Evolutionary conservation across 2,113 vertebrate genomes (phyloP).

Genomic region (Alosa alosa): DNA sequence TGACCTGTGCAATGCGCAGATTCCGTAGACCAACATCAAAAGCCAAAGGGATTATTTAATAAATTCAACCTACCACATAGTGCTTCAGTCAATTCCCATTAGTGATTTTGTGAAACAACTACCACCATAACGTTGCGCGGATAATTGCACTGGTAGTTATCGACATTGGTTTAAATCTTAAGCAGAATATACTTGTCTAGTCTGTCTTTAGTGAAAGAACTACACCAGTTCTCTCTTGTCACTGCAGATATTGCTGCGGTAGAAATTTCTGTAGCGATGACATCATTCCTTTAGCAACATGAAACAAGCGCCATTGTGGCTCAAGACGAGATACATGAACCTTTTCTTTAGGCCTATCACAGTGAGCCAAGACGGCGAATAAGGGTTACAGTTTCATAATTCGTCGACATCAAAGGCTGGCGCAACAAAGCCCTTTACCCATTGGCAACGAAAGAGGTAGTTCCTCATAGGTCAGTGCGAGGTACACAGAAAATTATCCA

Average conservation of each 20-base stretch:
- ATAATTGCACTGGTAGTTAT: background rate
- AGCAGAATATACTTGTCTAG: background rate
- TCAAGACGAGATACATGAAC: background rate
- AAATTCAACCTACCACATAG: background rate
- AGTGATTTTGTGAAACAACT: background rate
- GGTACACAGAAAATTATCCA: constrained; percentile 59
- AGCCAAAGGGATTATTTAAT: background rate
- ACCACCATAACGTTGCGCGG: background rate
- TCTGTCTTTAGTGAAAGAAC: background rate
- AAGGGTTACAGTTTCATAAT: constrained; percentile 24
- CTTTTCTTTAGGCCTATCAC: background rate
- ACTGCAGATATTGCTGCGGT: constrained; percentile 55
- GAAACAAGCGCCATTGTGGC: constrained; percentile 15
- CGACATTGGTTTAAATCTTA: background rate
- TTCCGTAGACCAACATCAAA: background rate
- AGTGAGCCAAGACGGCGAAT: constrained; percentile 27
- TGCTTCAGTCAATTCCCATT: background rate
- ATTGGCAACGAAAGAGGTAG: constrained; percentile 58
- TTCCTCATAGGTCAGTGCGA: constrained; percentile 59
- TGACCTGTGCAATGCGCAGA: background rate
- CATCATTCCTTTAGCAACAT: constrained; percentile 62
- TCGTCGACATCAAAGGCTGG: constrained; percentile 40
- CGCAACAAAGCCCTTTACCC: constrained; percentile 62
- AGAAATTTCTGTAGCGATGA: constrained; percentile 63
- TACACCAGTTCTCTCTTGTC: constrained; percentile 2